These are phyloP conservation scores for Siniperca undulata DNA, from an alignment of 2,797 vertebrate genomes.

Conservation along the genomic window DNA sequence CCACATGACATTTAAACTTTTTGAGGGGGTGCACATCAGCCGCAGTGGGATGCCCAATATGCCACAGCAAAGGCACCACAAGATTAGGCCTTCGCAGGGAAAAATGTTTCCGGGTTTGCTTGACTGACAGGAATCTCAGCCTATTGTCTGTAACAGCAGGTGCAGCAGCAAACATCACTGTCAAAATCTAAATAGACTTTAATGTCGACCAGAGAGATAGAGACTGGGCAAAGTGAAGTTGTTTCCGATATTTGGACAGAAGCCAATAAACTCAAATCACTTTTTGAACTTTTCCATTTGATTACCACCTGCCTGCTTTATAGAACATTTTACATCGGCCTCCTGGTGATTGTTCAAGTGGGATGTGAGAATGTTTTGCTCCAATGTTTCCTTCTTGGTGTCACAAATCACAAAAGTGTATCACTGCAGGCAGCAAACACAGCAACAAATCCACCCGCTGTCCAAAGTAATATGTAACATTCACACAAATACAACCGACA, in stretches of 20 bases:
- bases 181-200: not conserved
- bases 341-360: not conserved
- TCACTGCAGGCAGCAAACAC: slow-evolving; percentile 2
- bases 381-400: not conserved
- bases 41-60: not conserved
- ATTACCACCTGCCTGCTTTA: not conserved
- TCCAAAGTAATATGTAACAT: slow-evolving; percentile 2
- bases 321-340: not conserved
- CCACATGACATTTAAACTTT: slow-evolving; percentile 1
- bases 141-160: not conserved
- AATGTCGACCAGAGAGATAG: not conserved
- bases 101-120: too few relatives aligned
- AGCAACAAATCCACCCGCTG: slow-evolving; percentile 18
- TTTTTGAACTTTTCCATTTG: not conserved
- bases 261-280: not conserved
- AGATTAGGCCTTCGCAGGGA: not conserved
- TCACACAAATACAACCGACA: slow-evolving; percentile 9
- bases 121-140: not conserved
- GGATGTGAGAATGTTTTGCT: not conserved
- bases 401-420: slow-evolving; percentile 13
- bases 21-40: slow-evolving; percentile 2
- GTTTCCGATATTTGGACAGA: not conserved
- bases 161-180: not conserved
- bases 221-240: too few relatives aligned
- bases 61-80: not conserved